Conservation (phyloP, 2,888 invertebrate genomes). For the Pristionchus mayeri region DNA sequence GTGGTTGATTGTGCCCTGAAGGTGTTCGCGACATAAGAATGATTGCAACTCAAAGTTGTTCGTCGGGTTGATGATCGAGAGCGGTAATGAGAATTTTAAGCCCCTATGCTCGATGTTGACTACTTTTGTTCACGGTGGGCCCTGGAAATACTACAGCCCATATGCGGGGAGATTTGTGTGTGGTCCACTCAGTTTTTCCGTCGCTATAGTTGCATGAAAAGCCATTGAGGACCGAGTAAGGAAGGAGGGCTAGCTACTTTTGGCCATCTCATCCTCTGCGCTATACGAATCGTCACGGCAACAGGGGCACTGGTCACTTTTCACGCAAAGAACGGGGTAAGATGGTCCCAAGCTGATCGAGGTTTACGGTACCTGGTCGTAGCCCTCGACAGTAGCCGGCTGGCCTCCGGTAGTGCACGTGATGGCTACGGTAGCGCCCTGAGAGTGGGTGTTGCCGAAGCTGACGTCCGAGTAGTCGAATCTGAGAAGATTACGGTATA, state of each 20-base stretch:
- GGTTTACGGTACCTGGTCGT: slow-evolving; percentile 68
- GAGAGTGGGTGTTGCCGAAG: slow-evolving; percentile 75
- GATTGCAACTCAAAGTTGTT: no score
- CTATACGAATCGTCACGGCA: slow-evolving; percentile 48
- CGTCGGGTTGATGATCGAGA: no score
- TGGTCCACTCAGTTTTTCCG: slow-evolving; percentile 17
- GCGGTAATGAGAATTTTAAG: no score
- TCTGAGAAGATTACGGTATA: slow-evolving; percentile 53
- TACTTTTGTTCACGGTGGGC: no score
- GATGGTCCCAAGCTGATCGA: neutral
- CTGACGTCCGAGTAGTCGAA: slow-evolving; percentile 75
- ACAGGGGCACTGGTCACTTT: slow-evolving; percentile 33
- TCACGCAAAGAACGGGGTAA: neutral
- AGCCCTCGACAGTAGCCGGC: slow-evolving; percentile 75
- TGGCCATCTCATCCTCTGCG: neutral
- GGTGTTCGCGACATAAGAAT: no score
- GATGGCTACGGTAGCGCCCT: slow-evolving; percentile 75
- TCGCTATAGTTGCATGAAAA: slow-evolving; percentile 38
- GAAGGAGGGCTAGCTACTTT: neutral
- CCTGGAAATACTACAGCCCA: neutral
- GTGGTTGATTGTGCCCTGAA: no score
- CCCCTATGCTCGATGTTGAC: no score
- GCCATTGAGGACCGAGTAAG: slow-evolving; percentile 26
- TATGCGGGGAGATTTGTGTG: neutral
- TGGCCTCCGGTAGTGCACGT: slow-evolving; percentile 75